Conservation (phyloP, 1,140 invertebrate species). For the Dysdera silvatica region DNA sequence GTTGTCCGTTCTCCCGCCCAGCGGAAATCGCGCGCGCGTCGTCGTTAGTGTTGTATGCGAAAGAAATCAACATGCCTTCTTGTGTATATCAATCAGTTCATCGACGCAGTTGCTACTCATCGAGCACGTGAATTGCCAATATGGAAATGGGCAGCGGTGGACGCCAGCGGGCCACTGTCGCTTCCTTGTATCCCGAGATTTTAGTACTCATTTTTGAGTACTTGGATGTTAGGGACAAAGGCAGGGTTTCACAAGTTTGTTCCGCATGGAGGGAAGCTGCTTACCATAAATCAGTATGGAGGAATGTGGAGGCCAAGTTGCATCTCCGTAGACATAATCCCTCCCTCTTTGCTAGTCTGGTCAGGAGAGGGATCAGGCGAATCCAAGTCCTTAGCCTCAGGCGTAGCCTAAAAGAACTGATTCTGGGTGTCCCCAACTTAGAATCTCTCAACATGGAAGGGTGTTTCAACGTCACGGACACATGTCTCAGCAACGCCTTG, state of each 20-base stretch:
- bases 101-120: too few relatives aligned
- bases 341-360: slow-evolving; percentile 73
- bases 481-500: slow-evolving; percentile 74
- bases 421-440: slow-evolving; percentile 73
- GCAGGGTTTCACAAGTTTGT: slow-evolving; percentile 82
- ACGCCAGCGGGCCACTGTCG: slow-evolving; percentile 55
- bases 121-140: too few relatives aligned
- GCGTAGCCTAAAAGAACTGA: slow-evolving; percentile 73
- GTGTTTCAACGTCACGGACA: slow-evolving; percentile 80
- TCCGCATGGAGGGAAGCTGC: slow-evolving; percentile 75
- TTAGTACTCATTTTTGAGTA: slow-evolving; percentile 84
- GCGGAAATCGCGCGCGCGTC: too few relatives aligned
- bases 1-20: too few relatives aligned
- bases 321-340: slow-evolving; percentile 75
- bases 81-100: too few relatives aligned
- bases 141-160: too few relatives aligned
- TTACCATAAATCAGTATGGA: slow-evolving; percentile 84
- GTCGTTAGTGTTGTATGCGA: too few relatives aligned
- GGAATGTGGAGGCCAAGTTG: slow-evolving; percentile 79
- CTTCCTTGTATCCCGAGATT: slow-evolving; percentile 82
- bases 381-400: slow-evolving; percentile 79
- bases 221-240: slow-evolving; percentile 77
- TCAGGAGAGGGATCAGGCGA: slow-evolving; percentile 73
- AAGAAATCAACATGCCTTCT: too few relatives aligned
- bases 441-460: slow-evolving; percentile 82